phyloP scores from a whole-genome alignment of 2,797 vertebrate genomes.

The Mastacembelus armatus region DNA sequence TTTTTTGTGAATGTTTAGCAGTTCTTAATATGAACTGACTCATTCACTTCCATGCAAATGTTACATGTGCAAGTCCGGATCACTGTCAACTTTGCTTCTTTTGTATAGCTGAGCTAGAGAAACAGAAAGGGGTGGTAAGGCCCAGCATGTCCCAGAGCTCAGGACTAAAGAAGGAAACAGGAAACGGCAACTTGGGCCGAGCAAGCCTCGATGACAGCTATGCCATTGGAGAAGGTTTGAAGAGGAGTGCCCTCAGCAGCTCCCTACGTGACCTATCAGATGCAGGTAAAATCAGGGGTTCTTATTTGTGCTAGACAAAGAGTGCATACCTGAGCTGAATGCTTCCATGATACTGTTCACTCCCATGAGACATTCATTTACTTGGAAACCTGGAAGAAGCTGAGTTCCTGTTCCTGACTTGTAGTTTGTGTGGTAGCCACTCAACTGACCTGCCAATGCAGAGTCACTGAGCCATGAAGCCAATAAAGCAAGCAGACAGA shows the following conservation, averaged over 20 bases:
- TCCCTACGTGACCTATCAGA: constrained; percentile 95
- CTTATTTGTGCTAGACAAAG: constrained; percentile 17
- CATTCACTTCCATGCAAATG: not conserved
- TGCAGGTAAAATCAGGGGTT: constrained; percentile 86
- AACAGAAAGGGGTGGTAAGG: constrained; percentile 94
- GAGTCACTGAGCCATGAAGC: constrained; percentile 7
- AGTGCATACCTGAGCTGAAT: constrained; percentile 29
- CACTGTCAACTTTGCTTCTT: not conserved
- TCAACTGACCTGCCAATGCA: constrained; percentile 2
- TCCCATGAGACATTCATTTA: constrained; percentile 2
- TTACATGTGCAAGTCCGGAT: not conserved
- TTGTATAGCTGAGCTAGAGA: constrained; percentile 93
- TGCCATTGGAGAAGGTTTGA: constrained; percentile 91
- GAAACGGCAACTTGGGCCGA: constrained; percentile 90
- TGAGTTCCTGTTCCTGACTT: constrained; percentile 7
- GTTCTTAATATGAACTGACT: not conserved
- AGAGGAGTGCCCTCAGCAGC: constrained; percentile 96
- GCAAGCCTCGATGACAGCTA: constrained; percentile 96
- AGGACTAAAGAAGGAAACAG: constrained; percentile 91
- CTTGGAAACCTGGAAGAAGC: constrained; percentile 26
- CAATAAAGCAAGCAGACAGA: constrained; percentile 18
- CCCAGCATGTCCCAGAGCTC: constrained; percentile 93
- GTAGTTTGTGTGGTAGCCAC: constrained; percentile 2
- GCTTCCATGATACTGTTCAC: constrained; percentile 48
- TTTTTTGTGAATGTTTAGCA: not conserved